Conservation (phyloP, 2,888 invertebrate species). For the Bembecia ichneumoniformis region DNA sequence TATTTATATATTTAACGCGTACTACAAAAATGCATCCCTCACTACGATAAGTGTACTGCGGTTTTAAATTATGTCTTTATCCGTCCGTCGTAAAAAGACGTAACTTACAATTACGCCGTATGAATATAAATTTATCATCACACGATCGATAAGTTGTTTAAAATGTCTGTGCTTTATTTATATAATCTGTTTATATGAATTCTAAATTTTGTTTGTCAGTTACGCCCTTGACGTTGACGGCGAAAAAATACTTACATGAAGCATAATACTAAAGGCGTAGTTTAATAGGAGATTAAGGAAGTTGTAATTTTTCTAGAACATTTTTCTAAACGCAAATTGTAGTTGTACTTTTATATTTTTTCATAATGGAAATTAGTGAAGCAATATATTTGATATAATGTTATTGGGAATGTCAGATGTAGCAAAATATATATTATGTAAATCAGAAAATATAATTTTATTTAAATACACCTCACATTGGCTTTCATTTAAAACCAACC, state of each 20-base stretch:
- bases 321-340: conserved; percentile 53
- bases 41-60: conserved; percentile 15
- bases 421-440: conserved; percentile 51
- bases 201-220: no score
- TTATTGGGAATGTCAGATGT: conserved; percentile 49
- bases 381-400: conserved; percentile 66
- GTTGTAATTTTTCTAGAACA: conserved; percentile 62
- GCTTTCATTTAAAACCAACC: conserved; percentile 25
- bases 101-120: no score
- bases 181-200: no score
- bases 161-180: no score
- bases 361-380: conserved; percentile 54
- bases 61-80: no score
- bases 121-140: no score
- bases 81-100: no score
- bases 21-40: conserved; percentile 20
- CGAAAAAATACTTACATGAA: conserved; percentile 24
- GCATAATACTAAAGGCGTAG: conserved; percentile 60
- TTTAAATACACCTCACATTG: conserved; percentile 56
- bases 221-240: no score
- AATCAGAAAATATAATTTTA: conserved; percentile 65
- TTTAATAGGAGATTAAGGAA: conserved; percentile 34
- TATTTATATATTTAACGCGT: conserved; percentile 35
- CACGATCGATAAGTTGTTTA: no score
- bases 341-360: conserved; percentile 69